These are phyloP conservation scores for Callorhinus ursinus DNA, from an alignment of 2,113 vertebrate species.

Conservation along the genomic window DNA sequence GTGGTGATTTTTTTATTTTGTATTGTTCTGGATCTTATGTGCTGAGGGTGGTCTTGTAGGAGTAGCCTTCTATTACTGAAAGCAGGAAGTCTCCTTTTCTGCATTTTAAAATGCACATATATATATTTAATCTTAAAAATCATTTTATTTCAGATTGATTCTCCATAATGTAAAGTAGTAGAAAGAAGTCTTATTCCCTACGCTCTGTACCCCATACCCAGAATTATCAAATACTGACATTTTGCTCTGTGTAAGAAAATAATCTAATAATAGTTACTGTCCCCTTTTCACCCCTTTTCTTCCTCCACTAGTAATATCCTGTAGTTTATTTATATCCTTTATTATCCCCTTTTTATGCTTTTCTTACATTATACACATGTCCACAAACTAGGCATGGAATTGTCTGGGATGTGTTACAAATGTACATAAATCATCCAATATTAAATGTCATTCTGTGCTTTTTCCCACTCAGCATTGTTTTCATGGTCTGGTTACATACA, in stretches of 20 bases:
- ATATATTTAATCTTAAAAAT: background rate
- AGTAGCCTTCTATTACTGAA: background rate
- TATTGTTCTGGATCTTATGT: background rate
- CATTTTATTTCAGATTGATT: conserved; percentile 16
- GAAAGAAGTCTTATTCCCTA: background rate
- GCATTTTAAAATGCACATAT: background rate
- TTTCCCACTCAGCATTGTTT: background rate
- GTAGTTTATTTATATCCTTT: background rate
- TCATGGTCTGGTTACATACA: background rate
- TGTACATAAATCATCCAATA: background rate
- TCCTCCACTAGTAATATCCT: too few species aligned
- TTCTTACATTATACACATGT: background rate
- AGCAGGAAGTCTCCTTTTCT: background rate
- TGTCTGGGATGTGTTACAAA: background rate
- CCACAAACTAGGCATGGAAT: background rate
- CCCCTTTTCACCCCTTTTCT: background rate
- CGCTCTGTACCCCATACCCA: background rate
- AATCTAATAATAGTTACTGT: background rate
- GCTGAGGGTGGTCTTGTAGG: background rate
- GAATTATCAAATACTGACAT: background rate
- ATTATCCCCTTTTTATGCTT: background rate
- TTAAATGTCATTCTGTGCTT: background rate
- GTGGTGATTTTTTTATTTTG: background rate
- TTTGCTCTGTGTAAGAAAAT: background rate
- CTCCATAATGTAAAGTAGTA: background rate